Evolutionary conservation across 2,113 vertebrate genomes (phyloP).

Genomic region (Nematolebias whitei): DNA sequence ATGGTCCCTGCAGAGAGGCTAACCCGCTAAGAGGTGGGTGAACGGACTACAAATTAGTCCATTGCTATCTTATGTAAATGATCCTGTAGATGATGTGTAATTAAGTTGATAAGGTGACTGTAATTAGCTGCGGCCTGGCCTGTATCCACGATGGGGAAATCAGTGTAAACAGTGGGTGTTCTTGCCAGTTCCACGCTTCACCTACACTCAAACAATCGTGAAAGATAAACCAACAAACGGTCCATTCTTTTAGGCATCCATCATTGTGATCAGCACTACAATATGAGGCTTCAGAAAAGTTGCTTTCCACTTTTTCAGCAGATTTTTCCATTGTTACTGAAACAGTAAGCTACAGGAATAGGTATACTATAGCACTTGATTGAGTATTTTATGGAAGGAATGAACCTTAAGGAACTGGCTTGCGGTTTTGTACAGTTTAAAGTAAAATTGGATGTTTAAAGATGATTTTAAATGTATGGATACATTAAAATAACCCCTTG

Average conservation of each 20-base stretch:
- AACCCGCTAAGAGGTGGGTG: background rate
- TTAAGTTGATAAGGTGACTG: slow-evolving; percentile 4
- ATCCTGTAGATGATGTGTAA: slow-evolving; percentile 5
- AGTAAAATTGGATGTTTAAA: too few relatives aligned
- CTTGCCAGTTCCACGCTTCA: background rate
- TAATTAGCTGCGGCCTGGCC: background rate
- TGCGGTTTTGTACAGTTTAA: background rate
- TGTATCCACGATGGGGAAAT: background rate
- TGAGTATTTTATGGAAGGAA: background rate
- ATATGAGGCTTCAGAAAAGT: background rate
- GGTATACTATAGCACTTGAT: background rate
- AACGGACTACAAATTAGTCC: background rate
- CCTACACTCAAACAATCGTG: background rate
- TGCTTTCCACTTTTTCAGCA: background rate
- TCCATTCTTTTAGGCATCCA: background rate
- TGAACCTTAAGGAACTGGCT: background rate
- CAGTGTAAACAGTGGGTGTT: background rate
- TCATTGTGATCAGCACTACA: background rate
- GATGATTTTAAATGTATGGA: too few relatives aligned
- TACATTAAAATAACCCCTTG: too few relatives aligned
- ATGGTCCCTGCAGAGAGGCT: background rate
- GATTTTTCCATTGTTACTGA: background rate
- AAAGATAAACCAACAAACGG: background rate
- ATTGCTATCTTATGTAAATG: background rate
- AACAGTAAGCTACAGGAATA: background rate